Evolutionary conservation across 2,888 invertebrate genomes (phyloP).

Genomic region (Orgyia antiqua): DNA sequence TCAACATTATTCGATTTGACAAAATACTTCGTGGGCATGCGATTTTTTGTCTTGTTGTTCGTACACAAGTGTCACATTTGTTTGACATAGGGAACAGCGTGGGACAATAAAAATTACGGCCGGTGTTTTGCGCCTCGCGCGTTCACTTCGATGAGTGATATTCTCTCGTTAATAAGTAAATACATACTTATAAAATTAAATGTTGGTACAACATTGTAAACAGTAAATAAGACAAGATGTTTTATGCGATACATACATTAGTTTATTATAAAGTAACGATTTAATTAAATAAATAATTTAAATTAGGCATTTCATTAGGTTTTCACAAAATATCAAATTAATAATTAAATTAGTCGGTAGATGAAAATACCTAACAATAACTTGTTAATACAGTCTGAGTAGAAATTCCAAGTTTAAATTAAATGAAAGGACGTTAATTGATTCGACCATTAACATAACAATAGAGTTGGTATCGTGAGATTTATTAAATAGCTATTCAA

Average conservation of each 20-base stretch:
- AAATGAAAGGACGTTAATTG: background rate
- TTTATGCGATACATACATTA: no score
- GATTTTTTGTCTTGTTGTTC: conserved; percentile 47
- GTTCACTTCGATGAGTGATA: conserved; percentile 65
- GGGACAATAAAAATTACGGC: conserved; percentile 67
- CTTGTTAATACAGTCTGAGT: no score
- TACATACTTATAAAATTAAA: conserved; percentile 55
- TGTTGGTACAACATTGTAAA: conserved; percentile 52
- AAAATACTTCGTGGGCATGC: conserved; percentile 45
- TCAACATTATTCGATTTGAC: conserved; percentile 65
- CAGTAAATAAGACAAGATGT: conserved; percentile 23
- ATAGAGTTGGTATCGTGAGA: conserved; percentile 25
- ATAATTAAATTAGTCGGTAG: no score
- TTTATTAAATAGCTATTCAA: conserved; percentile 29
- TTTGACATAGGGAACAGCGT: conserved; percentile 38
- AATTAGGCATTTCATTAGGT: no score
- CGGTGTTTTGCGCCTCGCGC: conserved; percentile 60
- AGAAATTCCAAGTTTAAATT: no score
- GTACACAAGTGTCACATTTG: conserved; percentile 56
- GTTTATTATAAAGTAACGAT: no score
- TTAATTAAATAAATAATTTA: no score
- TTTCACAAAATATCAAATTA: no score
- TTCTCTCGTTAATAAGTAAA: no score
- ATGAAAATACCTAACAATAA: no score
- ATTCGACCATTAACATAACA: conserved; percentile 37